These are phyloP conservation scores for Peromyscus aztecus DNA, from an alignment of 2,797 vertebrate species.

Conservation along the genomic window DNA sequence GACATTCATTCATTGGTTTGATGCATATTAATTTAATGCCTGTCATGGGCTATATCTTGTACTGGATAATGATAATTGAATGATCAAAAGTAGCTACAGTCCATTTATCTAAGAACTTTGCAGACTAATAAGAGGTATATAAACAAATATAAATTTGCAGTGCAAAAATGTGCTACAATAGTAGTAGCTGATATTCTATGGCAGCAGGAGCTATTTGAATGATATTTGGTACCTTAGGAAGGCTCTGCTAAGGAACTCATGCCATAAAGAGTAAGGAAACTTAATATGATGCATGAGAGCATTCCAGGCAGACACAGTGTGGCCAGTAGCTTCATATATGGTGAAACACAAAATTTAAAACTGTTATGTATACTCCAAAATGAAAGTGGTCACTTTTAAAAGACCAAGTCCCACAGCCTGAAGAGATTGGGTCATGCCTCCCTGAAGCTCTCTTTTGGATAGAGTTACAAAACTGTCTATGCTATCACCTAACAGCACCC, in stretches of 20 bases:
- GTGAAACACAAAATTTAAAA: constrained; percentile 20
- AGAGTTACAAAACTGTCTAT: not conserved
- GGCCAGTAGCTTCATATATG: not conserved
- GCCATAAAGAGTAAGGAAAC: not conserved
- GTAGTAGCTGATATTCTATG: not conserved
- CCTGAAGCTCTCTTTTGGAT: not conserved
- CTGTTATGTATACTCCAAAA: not conserved
- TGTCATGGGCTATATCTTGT: not conserved
- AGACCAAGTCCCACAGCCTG: not conserved
- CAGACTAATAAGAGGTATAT: not conserved
- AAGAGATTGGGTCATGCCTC: not conserved
- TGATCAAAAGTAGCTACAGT: not conserved
- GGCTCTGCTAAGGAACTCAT: not conserved
- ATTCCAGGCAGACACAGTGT: not conserved
- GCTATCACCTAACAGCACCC: not conserved
- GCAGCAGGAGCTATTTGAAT: not conserved
- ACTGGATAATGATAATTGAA: constrained; percentile 5
- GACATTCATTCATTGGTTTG: constrained; percentile 18
- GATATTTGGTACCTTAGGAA: not conserved
- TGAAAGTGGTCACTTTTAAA: not conserved
- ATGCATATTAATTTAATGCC: not conserved
- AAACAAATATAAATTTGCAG: not conserved
- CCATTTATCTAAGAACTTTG: not conserved
- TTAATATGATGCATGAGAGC: not conserved
- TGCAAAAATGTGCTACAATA: not conserved